Evolutionary conservation across 2,797 vertebrate species (phyloP).

Genomic region (Myiothlypis chrysogaster): DNA sequence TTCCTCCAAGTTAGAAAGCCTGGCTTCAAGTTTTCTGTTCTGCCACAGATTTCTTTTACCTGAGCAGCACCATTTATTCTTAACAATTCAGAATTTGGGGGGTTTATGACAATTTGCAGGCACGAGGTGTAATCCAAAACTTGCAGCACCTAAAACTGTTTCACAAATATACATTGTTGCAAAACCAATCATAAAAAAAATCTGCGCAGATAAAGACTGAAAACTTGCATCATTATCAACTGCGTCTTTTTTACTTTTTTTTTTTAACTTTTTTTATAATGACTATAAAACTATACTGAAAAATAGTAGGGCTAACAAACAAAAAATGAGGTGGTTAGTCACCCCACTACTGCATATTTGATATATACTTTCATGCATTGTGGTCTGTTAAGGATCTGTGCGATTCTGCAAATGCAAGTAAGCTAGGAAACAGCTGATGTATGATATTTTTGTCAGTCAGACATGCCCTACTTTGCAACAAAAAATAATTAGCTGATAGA

Average conservation of each 20-base stretch:
- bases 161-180: neutral
- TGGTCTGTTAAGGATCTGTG: neutral
- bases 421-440: neutral
- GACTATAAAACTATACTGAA: neutral
- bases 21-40: neutral
- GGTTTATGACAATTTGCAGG: neutral
- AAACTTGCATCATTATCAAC: neutral
- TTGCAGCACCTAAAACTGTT: neutral
- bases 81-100: neutral
- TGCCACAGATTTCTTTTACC: neutral
- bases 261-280: neutral
- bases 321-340: neutral
- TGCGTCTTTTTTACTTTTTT: neutral
- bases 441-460: neutral
- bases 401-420: neutral
- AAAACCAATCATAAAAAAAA: neutral
- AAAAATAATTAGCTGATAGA: neutral
- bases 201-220: neutral
- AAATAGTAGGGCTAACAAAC: neutral
- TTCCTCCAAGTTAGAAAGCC: neutral
- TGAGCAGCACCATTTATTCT: neutral
- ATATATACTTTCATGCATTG: neutral
- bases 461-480: neutral
- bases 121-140: neutral
- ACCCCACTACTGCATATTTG: neutral